Evolutionary conservation across 1,140 invertebrate species (phyloP), one percentile per base, ranked within the genome.

Genomic region (Brachionus plicatilis): DNA sequence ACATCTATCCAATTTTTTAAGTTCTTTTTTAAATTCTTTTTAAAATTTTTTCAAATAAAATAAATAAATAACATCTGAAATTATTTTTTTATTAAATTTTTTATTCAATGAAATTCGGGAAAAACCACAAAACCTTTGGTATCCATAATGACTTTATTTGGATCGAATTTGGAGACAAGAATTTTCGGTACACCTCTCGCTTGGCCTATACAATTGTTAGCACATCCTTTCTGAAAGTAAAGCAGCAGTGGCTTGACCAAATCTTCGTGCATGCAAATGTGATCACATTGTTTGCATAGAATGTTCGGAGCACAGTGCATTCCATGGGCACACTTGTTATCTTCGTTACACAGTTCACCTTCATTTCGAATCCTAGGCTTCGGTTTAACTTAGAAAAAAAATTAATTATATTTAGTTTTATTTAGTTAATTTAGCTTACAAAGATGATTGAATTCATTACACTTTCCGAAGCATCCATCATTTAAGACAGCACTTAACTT

Each of bases 251-350:
- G 45, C 41, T 76, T 50, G 17, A 76, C 43, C 27, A 76, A 12
- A 50, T 76, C 72, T 50, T 50, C 45, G 12, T 76, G 72, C 72
- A 76, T 76, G 47, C 72, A 76, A 50, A 76, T 50, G 29, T 76
- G 24, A 76, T 76, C 72, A 50, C 72, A 76, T 3, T 76, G 41
- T 50, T 50, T 76, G 27, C 72, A 76, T 50, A 76, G 20, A 50
- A 76, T 29, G 33, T 76, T 76, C 43, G 72, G 41, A 12, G 72
- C 72, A 50, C 72, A 76, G 47, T 37, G 45, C 14, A 50, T 27
- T 27, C 45, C 72, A 20, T 76, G 11, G 12, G 17, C 43, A 29
- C 72, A 76, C 27, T 76, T 76, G 27, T 50, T 50, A 6, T 76
- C 17, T 50, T 27, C 72, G 27, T 76, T 76, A 12, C 72, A 76